Base-by-base conservation (phyloP, 2,888 invertebrate genomes). In the Pammene aurita region DNA sequence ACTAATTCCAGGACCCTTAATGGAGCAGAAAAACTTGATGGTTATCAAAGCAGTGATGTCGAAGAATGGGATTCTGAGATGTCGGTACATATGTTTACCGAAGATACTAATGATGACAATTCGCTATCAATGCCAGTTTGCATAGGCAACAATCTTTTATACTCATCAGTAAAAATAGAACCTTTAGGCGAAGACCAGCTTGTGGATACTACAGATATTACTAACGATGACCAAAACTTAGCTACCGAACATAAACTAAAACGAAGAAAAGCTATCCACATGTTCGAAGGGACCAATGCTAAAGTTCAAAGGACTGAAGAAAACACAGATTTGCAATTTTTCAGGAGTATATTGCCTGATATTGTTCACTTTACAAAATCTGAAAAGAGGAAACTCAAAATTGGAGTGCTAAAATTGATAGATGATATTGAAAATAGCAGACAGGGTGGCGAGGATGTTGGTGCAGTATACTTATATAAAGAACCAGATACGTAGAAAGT, bases 351-450 rank as follows among this genome's bases (percentile, higher is more conserved):
- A 61, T 73, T 93, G 48, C 93, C 93, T 10, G 93, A 93, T 75
- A 90, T 93, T 60, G 87, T 84, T 41, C 79, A 84, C 18, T 84
- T 93, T 73, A 89, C 88, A n/a, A 83, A 86, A 5, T 85, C 88
- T 66, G 93, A 93, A 72, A 93, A 93, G 67, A 84, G 93, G 11
- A 91, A 89, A 76, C 84, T 93, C 0, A 93, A 93, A 84, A 93
- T 93, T 73, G 91, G 92, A 7, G 84, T 93, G 66, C 79, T 93
- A 26, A 84, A 90, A 74, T 76, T 93, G 26, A 93, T 93, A 61
- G 93, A 93, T 74, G 90, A 93, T 41, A 78, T 84, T 52, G 84
- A 84, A 68, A 79, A 76, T 56, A 76, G 74, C 67, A 75, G 80
- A 26, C 77, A 70, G 75, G 71, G 57, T 18, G 11, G 13, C 18